phyloP scores from a whole-genome alignment of 2,113 vertebrate species.

The Oriolus oriolus region DNA sequence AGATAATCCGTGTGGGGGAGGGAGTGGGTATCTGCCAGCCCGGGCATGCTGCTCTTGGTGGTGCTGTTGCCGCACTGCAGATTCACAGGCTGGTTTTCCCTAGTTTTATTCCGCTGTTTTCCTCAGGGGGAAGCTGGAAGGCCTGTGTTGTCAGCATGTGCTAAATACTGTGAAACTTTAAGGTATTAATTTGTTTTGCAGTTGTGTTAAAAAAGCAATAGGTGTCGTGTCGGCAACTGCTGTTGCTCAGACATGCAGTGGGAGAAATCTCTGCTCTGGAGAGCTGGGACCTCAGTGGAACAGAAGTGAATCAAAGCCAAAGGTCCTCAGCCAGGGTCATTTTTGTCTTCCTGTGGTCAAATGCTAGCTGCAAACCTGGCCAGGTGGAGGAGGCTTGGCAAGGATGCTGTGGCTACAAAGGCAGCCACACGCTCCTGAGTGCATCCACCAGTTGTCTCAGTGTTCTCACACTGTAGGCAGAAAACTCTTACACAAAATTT shows the following conservation, averaged over 20 bases:
- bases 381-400: not conserved
- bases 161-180: not conserved
- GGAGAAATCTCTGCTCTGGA: not conserved
- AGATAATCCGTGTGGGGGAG: not conserved
- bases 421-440: not conserved
- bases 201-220: not conserved
- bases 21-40: not conserved
- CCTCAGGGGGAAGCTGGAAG: not conserved
- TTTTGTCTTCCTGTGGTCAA: not conserved
- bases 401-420: not conserved
- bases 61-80: not conserved
- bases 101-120: not conserved
- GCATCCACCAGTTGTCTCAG: not conserved
- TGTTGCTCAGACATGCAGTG: not conserved
- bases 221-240: not conserved
- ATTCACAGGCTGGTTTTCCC: not conserved
- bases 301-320: not conserved
- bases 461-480: not conserved
- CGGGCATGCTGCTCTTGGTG: rapidly evolving
- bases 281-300: not conserved
- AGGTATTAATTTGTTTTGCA: not conserved
- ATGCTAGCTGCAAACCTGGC: not conserved
- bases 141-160: not conserved
- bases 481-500: not conserved
- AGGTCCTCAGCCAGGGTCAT: not conserved